A percentile compares a stretch with the other conserved stretches of the same genome.
Evolutionary conservation across 2,888 invertebrate genomes (phyloP).

Genomic region (Epinotia demarniana): DNA sequence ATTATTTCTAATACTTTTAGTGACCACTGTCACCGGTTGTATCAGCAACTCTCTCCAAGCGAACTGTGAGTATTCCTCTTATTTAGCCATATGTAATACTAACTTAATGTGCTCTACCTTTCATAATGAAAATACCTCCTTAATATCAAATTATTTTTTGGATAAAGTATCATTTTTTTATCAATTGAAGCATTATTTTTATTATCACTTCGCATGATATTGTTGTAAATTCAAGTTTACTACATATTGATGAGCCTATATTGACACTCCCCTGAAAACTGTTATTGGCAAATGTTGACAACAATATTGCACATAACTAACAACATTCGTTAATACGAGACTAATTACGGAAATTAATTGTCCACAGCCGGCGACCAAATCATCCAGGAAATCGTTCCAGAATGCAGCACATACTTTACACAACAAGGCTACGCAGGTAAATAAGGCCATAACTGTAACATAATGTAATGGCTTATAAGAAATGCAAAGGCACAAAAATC

Average conservation of each 20-base stretch:
- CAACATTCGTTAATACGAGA: too few relatives aligned
- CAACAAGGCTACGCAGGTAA: conserved; percentile 20
- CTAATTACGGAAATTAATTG: background rate
- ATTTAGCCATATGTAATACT: background rate
- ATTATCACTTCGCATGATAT: background rate
- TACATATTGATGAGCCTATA: too few relatives aligned
- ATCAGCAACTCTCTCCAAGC: conserved; percentile 18
- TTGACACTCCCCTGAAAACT: too few relatives aligned
- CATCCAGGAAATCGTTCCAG: background rate
- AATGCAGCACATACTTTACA: background rate
- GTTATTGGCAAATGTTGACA: too few relatives aligned
- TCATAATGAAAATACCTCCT: background rate
- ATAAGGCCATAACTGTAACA: background rate
- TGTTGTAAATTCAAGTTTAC: background rate
- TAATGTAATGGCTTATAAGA: background rate
- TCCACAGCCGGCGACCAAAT: conserved; percentile 12
- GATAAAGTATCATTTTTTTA: too few relatives aligned
- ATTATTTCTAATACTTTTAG: conserved; percentile 3
- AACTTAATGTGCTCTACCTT: background rate
- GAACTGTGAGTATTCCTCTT: conserved; percentile 13
- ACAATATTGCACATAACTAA: background rate
- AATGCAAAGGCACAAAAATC: background rate
- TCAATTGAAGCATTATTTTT: background rate
- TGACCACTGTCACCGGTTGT: background rate
- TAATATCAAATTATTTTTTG: too few relatives aligned